Evolutionary conservation across 1,140 invertebrate species (phyloP), one percentile per base, ranked within the genome.

Genomic region (Melitaea cinxia): DNA sequence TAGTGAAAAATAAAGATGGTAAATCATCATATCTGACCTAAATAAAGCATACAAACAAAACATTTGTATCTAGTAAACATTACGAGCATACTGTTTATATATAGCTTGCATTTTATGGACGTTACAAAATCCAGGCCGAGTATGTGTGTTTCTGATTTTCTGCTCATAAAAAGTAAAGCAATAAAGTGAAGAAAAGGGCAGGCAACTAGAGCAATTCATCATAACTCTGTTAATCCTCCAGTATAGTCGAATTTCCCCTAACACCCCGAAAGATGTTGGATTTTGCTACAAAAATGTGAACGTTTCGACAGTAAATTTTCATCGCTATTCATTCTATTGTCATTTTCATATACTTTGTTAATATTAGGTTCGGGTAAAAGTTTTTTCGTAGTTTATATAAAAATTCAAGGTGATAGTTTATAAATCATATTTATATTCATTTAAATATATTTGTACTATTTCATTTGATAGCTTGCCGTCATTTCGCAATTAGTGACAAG

Each of bases 41-140:
- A n/a, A n/a, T n/a, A n/a, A 5, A 37, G 14, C 12, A 14, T 37
- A 37, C n/a, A 5, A 14, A 14, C 35, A 14, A 15, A 39, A 28
- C 37, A 57, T 28, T 45, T 17, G 37, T 42, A 57, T 57, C 24
- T 23, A n/a, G 30, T 19, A 45, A 57, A 45, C 21, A 57, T 45
- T 39, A 45, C 55, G 39, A 45, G 21, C 30, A 45, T 45, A 57
- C 42, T 57, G 23, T 37, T 12, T 42, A 15, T n/a, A n/a, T n/a
- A n/a, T 45, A 42, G 47, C 56, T 42, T 58, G 26, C 56, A 33
- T 24, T 49, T 58, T 58, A 45, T 58, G 14, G 55, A 37, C 23
- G 39, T 57, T 39, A 57, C 55, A 39, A 56, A 56, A 56, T 15
- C 6, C 54, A 28, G 39, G 14, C 37, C 47, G 37, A 57, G 47